Conservation (phyloP, 1,140 invertebrate species). For the Sarcophaga peregrina region DNA sequence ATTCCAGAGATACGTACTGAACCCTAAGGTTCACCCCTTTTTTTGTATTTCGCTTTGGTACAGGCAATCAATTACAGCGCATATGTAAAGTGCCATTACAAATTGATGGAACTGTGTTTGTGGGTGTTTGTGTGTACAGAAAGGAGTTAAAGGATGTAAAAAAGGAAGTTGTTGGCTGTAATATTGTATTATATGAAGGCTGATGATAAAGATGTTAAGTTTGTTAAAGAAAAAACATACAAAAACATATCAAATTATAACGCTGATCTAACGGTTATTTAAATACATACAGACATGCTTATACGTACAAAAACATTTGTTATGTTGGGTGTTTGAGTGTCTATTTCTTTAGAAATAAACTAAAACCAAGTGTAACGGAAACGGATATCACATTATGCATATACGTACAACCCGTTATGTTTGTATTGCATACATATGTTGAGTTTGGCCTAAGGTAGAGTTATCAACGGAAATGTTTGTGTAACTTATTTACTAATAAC, state of each 20-base stretch:
- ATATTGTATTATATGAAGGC: not conserved
- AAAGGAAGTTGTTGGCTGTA: not conserved
- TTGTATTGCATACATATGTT: no score
- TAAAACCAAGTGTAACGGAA: conserved; percentile 29
- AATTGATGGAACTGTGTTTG: not conserved
- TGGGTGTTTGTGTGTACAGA: no score
- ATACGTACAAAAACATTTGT: not conserved
- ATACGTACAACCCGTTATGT: not conserved
- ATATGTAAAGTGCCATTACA: conserved; percentile 5
- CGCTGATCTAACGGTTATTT: not conserved
- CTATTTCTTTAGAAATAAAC: not conserved
- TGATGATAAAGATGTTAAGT: not conserved
- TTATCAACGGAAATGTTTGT: conserved; percentile 30
- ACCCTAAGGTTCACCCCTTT: no score
- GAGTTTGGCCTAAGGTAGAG: not conserved
- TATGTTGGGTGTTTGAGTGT: not conserved
- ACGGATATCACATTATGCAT: conserved; percentile 20
- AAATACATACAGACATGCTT: conserved; percentile 33
- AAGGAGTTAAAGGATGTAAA: not conserved
- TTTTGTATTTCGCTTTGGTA: no score
- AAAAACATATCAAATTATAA: conserved; percentile 22
- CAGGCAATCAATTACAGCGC: not conserved
- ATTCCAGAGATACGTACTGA: not conserved
- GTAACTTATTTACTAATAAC: conserved; percentile 15
- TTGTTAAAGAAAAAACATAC: not conserved